phyloP scores from a whole-genome alignment of 2,888 invertebrate species.

The Podotricha telesiphe region DNA sequence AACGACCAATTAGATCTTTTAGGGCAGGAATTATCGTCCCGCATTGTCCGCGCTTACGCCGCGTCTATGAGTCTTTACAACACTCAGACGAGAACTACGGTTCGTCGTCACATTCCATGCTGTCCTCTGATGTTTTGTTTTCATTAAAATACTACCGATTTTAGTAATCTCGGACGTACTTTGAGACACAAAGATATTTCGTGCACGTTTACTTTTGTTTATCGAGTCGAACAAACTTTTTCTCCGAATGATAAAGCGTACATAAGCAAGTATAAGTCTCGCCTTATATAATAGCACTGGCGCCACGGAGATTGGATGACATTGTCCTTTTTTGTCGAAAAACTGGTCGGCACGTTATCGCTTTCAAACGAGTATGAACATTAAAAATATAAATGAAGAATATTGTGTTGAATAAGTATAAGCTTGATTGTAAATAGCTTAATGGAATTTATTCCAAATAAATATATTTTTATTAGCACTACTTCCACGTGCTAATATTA shows the following conservation, averaged over 20 bases:
- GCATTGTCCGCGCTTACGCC: conserved; percentile 59
- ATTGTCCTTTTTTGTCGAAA: conserved; percentile 57
- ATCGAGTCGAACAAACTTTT: conserved; percentile 32
- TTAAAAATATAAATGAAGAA: conserved; percentile 29
- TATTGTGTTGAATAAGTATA: conserved; percentile 16
- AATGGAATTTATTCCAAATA: not conserved
- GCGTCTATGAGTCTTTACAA: conserved; percentile 47
- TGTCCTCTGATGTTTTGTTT: conserved; percentile 42
- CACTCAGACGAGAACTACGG: conserved; percentile 35
- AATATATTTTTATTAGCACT: not conserved
- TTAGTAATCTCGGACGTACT: conserved; percentile 35
- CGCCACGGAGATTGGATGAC: conserved; percentile 61
- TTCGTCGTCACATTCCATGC: conserved; percentile 38
- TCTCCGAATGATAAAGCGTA: conserved; percentile 38
- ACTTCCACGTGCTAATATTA: not conserved
- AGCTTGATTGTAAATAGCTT: conserved; percentile 1
- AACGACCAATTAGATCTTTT: conserved; percentile 78
- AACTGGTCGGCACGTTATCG: conserved; percentile 23
- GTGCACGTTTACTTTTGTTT: conserved; percentile 40
- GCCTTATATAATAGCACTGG: conserved; percentile 61
- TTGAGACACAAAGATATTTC: conserved; percentile 36
- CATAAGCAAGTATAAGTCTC: conserved; percentile 52
- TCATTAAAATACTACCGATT: conserved; percentile 33
- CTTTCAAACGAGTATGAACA: conserved; percentile 18
- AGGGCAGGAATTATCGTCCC: conserved; percentile 72